A percentile compares a stretch with the other conserved stretches of the same genome.
Conservation (phyloP, 1,140 invertebrate genomes). For the Caerostris darwini region DNA sequence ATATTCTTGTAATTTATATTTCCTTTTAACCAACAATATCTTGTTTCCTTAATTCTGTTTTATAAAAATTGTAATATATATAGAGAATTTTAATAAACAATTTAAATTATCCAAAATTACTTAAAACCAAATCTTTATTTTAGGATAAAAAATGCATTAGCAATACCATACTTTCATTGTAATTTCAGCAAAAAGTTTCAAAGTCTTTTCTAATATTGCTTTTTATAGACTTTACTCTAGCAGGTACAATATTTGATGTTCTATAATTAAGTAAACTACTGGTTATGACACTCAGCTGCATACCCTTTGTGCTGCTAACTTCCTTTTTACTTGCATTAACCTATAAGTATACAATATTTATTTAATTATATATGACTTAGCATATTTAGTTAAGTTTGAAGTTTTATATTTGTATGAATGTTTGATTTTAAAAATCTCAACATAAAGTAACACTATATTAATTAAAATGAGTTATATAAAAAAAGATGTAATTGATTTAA, state of each 20-base stretch:
- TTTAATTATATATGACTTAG: not conserved
- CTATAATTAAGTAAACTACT: slow-evolving; percentile 91
- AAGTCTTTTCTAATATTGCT: slow-evolving; percentile 93
- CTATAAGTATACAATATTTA: slow-evolving; percentile 81
- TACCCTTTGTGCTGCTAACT: slow-evolving; percentile 94
- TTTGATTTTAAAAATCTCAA: not conserved
- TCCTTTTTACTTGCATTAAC: slow-evolving; percentile 93
- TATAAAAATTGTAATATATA: too few species aligned
- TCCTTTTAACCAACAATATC: too few species aligned
- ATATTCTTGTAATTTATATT: too few species aligned
- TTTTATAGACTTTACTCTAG: slow-evolving; percentile 87
- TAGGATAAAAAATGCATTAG: not conserved
- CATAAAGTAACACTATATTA: not conserved
- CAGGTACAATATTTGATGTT: slow-evolving; percentile 87
- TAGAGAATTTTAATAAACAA: too few species aligned
- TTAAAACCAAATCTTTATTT: not conserved
- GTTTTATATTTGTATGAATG: not conserved
- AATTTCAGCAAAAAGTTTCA: slow-evolving; percentile 91
- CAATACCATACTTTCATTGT: slow-evolving; percentile 89
- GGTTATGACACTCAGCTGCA: slow-evolving; percentile 91
- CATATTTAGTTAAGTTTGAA: not conserved
- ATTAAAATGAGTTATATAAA: not conserved
- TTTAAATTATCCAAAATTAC: too few species aligned
- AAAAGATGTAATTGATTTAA: not conserved
- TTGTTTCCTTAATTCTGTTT: too few species aligned